Evolutionary conservation across 2,888 invertebrate species (phyloP), one percentile per base, ranked within the genome.

Genomic region (Heliconius erato): DNA sequence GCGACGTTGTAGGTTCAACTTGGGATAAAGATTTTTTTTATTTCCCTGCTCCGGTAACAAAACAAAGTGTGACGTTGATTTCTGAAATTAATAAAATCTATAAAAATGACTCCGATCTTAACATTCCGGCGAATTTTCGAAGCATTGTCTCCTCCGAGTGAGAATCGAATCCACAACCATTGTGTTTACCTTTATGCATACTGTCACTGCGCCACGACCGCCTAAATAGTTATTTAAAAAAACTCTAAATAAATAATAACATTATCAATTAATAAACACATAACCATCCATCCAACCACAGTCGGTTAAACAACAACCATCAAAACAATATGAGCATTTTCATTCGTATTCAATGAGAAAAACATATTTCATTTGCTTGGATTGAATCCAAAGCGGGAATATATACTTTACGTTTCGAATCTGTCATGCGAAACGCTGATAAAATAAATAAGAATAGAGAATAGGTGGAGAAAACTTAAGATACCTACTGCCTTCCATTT

Each of bases 321-420:
- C 79, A 84, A 88, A 89, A 89, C 87, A 88, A 89, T 89, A 88
- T 85, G 85, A 88, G 82, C 82, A 82, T 87, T 89, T 88, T 85
- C 84, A 84, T 88, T 85, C 82, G 83, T 88, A 89, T 91, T 90
- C 90, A 89, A 91, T 90, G 88, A 88, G 89, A 88, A 89, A 89
- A 90, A 88, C 89, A 90, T 91, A 90, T 92, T 91, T 90, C 90
- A 91, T 91, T 86, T 86, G 84, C 85, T 90, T 92, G 93, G 92
- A 91, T 86, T 87, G 87, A 83, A 87, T 91, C 92, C 92, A 92
- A 91, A 87, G 86, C 84, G 88, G 63, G 78, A 80, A 82, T 83
- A 81, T 89, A 91, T 91, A 85, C 63, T n/a, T 23, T 63, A 23
- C 87, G 87, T 88, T 88, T 87, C 86, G 88, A 88, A 86, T 89